phyloP scores from a whole-genome alignment of 2,113 vertebrate genomes.

The Myiopsitta monachus region DNA sequence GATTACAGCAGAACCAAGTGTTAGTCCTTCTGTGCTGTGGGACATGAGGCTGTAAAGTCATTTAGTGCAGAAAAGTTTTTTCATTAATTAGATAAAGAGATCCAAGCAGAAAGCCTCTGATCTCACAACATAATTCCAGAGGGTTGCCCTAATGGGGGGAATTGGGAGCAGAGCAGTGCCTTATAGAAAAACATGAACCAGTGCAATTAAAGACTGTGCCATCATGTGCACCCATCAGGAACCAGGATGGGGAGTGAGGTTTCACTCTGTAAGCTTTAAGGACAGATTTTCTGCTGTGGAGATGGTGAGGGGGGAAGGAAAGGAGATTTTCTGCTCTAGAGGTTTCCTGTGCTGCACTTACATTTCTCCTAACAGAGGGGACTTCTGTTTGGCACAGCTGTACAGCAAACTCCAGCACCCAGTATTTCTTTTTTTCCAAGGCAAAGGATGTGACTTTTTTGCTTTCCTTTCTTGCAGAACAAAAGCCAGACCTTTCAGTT shows the following conservation, averaged over 20 bases:
- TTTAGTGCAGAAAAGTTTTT: neutral
- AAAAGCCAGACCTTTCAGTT: neutral
- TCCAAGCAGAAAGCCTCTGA: neutral
- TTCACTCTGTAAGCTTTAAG: neutral
- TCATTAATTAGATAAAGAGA: neutral
- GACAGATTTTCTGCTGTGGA: neutral
- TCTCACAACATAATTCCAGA: neutral
- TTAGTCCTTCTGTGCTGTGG: neutral
- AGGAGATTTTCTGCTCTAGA: neutral
- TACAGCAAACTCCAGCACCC: neutral
- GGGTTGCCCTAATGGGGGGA: neutral
- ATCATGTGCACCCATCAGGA: neutral
- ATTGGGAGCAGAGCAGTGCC: neutral
- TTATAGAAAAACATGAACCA: neutral
- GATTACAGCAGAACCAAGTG: fast-evolving
- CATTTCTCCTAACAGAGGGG: fast-evolving
- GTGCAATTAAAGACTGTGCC: neutral
- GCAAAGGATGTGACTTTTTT: neutral
- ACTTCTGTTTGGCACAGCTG: neutral
- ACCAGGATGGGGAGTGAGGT: neutral
- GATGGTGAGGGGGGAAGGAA: neutral
- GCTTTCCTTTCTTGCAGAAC: neutral
- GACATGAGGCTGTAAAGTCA: neutral
- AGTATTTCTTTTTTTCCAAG: neutral
- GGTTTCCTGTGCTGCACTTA: fast-evolving